Evolutionary conservation across 1,140 invertebrate species (phyloP).

Genomic region (Cotesia glomerata): DNA sequence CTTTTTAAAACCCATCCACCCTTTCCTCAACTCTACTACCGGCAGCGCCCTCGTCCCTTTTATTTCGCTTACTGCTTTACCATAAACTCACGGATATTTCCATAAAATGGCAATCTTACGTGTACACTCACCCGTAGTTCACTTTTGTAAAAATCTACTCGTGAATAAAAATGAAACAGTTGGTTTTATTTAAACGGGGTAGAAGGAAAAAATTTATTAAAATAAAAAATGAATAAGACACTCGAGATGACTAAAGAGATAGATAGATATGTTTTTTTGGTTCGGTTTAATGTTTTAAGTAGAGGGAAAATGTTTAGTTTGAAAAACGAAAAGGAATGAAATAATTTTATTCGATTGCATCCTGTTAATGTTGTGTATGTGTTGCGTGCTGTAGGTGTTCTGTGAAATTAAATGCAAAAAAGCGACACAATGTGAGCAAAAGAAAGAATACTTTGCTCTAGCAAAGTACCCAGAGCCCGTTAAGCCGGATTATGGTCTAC

Average conservation of each 20-base stretch:
- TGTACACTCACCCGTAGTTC: neutral
- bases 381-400: neutral
- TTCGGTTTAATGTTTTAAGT: neutral
- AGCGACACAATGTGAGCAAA: neutral
- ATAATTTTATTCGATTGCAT: constrained; percentile 10
- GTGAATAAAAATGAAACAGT: constrained; percentile 20
- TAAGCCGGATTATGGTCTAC: constrained; percentile 27
- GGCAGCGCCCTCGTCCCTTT: no score
- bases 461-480: constrained; percentile 14
- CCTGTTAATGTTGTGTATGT: neutral
- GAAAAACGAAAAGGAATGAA: neutral
- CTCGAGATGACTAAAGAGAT: no score
- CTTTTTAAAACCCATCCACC: constrained; percentile 6
- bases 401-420: neutral
- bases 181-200: neutral
- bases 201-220: neutral
- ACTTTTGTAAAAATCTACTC: neutral
- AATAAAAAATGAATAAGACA: neutral
- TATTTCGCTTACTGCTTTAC: no score
- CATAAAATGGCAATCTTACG: constrained; percentile 15
- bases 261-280: no score
- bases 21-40: neutral
- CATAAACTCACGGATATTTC: constrained; percentile 9
- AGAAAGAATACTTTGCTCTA: constrained; percentile 18
- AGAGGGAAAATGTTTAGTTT: neutral